Evolutionary conservation across 2,888 invertebrate species (phyloP).

Genomic region (Auanema freiburgensis): DNA sequence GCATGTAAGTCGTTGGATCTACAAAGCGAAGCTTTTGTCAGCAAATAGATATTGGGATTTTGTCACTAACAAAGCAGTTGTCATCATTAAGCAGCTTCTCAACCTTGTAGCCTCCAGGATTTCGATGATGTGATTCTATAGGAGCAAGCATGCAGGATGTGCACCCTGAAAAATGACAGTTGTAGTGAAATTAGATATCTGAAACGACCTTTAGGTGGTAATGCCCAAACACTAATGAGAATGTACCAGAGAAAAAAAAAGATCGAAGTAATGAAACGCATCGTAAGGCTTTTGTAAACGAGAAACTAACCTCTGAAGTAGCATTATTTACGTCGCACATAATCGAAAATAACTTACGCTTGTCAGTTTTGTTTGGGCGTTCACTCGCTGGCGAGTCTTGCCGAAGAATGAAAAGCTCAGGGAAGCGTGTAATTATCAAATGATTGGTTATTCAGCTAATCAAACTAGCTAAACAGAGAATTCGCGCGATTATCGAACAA

Average conservation of each 20-base stretch:
- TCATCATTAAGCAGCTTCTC: slow-evolving; percentile 11
- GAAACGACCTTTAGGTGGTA: background rate
- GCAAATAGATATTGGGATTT: too few relatives aligned
- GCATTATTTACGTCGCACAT: too few relatives aligned
- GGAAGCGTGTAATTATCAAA: too few relatives aligned
- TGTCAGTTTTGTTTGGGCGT: too few relatives aligned
- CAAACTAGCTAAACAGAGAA: too few relatives aligned
- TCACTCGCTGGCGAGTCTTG: too few relatives aligned
- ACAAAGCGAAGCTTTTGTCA: background rate
- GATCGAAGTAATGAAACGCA: background rate
- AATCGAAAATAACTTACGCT: too few relatives aligned
- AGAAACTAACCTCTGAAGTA: too few relatives aligned
- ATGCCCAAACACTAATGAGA: background rate
- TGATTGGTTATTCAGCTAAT: too few relatives aligned
- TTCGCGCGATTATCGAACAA: too few relatives aligned
- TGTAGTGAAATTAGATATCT: too few relatives aligned
- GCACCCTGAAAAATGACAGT: slow-evolving; percentile 15
- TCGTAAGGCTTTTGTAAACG: background rate
- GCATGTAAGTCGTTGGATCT: slow-evolving; percentile 19
- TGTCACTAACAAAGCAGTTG: slow-evolving; percentile 17
- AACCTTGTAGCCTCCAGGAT: slow-evolving; percentile 7
- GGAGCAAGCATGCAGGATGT: slow-evolving; percentile 18
- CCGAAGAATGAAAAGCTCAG: too few relatives aligned
- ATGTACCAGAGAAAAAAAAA: background rate
- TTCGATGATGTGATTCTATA: slow-evolving; percentile 4